A percentile compares a stretch with the other conserved stretches of the same genome.
phyloP scores from a whole-genome alignment of 2,113 vertebrate genomes.

The Corythoichthys intestinalis region DNA sequence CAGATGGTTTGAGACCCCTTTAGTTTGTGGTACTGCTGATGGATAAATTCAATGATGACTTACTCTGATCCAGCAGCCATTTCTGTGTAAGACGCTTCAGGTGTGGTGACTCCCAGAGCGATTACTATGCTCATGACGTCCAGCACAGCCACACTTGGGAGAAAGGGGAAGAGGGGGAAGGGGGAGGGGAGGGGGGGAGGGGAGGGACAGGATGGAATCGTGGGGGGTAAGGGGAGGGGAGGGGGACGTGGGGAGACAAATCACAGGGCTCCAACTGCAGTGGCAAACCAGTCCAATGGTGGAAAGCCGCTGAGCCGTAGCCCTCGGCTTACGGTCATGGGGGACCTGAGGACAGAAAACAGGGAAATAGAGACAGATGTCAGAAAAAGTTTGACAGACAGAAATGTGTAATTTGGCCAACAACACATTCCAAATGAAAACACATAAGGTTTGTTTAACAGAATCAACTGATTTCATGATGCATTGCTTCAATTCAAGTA shows the following conservation, averaged over 20 bases:
- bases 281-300: conserved; percentile 86
- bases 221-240: conserved; percentile 56
- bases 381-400: neutral
- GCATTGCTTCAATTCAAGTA: too few relatives aligned
- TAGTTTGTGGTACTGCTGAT: too few relatives aligned
- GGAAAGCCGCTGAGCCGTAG: conserved; percentile 87
- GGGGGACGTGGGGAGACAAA: conserved; percentile 77
- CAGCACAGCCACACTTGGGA: conserved; percentile 77
- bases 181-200: neutral
- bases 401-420: neutral
- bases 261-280: conserved; percentile 89
- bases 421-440: neutral
- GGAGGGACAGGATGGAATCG: conserved; percentile 70
- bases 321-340: conserved; percentile 94
- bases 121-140: conserved; percentile 99
- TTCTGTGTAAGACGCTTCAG: conserved; percentile 99
- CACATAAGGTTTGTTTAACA: neutral
- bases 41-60: conserved; percentile 61
- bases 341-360: conserved; percentile 76
- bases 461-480: too few relatives aligned
- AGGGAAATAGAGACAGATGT: conserved; percentile 4
- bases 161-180: conserved; percentile 69
- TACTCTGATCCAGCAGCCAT: conserved; percentile 99
- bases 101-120: conserved; percentile 99
- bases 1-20: too few relatives aligned